Conservation (phyloP, 2,113 vertebrate species). For the Todiramphus chloris region DNA sequence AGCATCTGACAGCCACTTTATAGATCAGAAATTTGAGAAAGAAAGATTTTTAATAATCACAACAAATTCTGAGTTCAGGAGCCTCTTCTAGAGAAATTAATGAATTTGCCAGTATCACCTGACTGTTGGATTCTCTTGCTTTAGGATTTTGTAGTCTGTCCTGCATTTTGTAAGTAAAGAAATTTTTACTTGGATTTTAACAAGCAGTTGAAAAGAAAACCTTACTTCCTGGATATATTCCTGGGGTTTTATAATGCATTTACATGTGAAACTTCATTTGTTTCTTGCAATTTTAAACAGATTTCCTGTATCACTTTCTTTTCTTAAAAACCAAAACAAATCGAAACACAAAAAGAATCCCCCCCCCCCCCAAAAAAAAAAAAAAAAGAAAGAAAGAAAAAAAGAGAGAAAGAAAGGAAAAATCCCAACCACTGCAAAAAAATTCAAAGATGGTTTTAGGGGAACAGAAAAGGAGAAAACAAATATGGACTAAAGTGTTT, state of each 20-base stretch:
- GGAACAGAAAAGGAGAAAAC: neutral
- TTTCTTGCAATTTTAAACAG: neutral
- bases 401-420: neutral
- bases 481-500: neutral
- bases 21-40: neutral
- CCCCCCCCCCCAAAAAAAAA: too few species aligned
- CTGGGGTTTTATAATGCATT: neutral
- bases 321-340: neutral
- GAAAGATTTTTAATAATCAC: neutral
- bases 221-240: neutral
- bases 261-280: neutral
- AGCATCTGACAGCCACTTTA: neutral
- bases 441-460: neutral
- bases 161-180: neutral
- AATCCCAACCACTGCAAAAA: neutral
- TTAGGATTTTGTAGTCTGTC: neutral
- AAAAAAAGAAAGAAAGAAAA: too few species aligned
- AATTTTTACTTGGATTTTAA: neutral
- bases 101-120: neutral
- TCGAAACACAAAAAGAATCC: neutral
- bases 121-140: neutral
- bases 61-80: neutral
- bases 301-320: neutral
- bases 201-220: neutral
- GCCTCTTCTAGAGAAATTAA: neutral